Base-by-base conservation (phyloP, 2,888 invertebrate species). In the Spodoptera littoralis region DNA sequence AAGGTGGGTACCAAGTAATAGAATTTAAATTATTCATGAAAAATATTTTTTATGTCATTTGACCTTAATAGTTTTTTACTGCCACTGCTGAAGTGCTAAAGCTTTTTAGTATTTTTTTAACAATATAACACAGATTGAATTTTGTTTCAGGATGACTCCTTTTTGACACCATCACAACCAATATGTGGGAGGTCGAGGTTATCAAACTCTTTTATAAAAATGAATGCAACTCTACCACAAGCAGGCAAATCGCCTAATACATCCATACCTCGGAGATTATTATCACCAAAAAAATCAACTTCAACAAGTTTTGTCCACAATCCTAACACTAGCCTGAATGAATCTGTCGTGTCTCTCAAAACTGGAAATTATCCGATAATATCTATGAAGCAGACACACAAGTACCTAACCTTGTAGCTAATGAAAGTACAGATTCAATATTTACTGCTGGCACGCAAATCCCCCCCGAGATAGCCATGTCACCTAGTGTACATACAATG, bases 111-210 rank as follows among this genome's bases (percentile, higher is more conserved):
- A 18, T 18, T 18, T 18, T 18, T 18, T 18, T 18, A 18, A 18
- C 18, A 18, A 18, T 18, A 18, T 18, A 18, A 18, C 18, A 18
- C 18, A 18, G 1, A 18, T 18, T 18, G 1, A 9, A 6, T 48
- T 6, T 54, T 45, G 44, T 65, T 92, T 90, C 88, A 94, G 94
- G 94, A 94, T 57, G 93, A 93, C 53, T 93, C 94, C 0, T 90
- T 91, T 66, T 80, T 91, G 59, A 82, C 81, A 48, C 83, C 88
- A 57, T 88, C 91, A 65, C 91, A 92, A 73, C 79, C 84, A 11
- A 88, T 85, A 74, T 73, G 70, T 12, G 62, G 80, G 65, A 79
- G 77, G 59, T 84, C 85, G 54, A 85, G 83, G 80, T 85, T 83
- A 70, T 80, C 89, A 11, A 87, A 82, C 42, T 83, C 87, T 13